A percentile compares a stretch with the other conserved stretches of the same genome.
Evolutionary conservation across 2,113 vertebrate genomes (phyloP).

Genomic region (Microcebus griseorufus): DNA sequence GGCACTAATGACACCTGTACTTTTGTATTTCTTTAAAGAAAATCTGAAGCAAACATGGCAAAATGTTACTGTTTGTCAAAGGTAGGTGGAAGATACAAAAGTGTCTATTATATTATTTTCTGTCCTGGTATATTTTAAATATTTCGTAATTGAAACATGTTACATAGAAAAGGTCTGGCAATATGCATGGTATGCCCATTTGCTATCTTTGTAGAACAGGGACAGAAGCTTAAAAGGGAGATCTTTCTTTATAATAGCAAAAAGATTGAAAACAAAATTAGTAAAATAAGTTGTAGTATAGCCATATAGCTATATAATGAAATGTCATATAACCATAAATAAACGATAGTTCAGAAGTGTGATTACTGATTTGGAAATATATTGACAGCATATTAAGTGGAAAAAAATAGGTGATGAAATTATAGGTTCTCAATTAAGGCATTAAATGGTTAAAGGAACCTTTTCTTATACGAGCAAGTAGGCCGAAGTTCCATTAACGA

Average conservation of each 20-base stretch:
- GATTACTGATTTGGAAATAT: conserved; percentile 40
- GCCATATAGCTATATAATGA: conserved; percentile 11
- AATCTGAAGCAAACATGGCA: neutral
- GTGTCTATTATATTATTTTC: conserved; percentile 4
- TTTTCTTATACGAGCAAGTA: neutral
- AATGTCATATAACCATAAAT: neutral
- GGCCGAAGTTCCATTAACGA: neutral
- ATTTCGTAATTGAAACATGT: conserved; percentile 34
- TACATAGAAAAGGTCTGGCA: neutral
- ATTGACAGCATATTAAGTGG: neutral
- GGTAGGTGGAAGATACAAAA: neutral
- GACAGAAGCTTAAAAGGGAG: neutral
- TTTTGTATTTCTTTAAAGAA: conserved; percentile 14
- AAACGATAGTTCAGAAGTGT: neutral
- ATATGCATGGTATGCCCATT: neutral
- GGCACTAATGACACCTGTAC: neutral
- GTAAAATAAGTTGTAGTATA: neutral
- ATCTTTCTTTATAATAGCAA: neutral
- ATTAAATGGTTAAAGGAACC: conserved; percentile 31
- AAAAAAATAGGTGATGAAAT: neutral
- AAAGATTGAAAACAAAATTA: neutral
- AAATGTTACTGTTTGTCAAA: conserved; percentile 9
- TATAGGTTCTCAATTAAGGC: conserved; percentile 9
- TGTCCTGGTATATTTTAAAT: neutral
- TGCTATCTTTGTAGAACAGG: neutral